These are phyloP conservation scores for Notechis scutatus DNA, from an alignment of 2,113 vertebrate species.

Conservation along the genomic window DNA sequence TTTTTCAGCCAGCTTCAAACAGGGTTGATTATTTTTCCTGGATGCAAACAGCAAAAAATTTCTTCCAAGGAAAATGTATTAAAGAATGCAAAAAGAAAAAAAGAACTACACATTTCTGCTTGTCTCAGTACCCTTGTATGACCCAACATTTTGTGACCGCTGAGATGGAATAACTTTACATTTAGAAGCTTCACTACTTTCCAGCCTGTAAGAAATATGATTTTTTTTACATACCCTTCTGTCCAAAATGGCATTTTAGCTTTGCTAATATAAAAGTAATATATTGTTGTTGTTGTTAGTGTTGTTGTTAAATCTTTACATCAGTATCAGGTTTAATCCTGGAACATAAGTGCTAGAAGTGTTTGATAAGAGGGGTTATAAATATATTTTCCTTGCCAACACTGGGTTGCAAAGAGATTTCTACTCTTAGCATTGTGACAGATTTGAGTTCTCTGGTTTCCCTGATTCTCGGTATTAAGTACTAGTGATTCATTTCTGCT, in stretches of 20 bases:
- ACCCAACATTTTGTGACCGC: neutral
- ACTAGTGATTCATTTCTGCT: constrained; percentile 6
- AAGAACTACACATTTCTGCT: neutral
- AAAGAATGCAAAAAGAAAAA: too few relatives aligned
- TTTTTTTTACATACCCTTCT: neutral
- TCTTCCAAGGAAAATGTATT: neutral
- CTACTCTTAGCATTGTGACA: neutral
- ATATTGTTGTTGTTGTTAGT: neutral
- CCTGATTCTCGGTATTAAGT: neutral
- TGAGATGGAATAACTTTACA: neutral
- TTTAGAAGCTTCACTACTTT: neutral
- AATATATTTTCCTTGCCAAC: neutral
- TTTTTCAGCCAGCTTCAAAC: neutral
- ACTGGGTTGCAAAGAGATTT: neutral
- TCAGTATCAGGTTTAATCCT: neutral
- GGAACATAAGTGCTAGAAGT: neutral
- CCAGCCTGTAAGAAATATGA: neutral
- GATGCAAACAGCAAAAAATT: neutral
- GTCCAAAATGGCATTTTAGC: neutral
- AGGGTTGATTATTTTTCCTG: neutral
- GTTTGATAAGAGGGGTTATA: neutral
- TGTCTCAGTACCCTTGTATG: neutral
- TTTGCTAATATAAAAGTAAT: neutral
- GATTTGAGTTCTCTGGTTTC: neutral
- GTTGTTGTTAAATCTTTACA: neutral